Percentiles rank a stretch among this genome's conserved stretches.
These are phyloP conservation scores for Sympetrum striolatum DNA, from an alignment of 2,888 invertebrate genomes.

Conservation along the genomic window DNA sequence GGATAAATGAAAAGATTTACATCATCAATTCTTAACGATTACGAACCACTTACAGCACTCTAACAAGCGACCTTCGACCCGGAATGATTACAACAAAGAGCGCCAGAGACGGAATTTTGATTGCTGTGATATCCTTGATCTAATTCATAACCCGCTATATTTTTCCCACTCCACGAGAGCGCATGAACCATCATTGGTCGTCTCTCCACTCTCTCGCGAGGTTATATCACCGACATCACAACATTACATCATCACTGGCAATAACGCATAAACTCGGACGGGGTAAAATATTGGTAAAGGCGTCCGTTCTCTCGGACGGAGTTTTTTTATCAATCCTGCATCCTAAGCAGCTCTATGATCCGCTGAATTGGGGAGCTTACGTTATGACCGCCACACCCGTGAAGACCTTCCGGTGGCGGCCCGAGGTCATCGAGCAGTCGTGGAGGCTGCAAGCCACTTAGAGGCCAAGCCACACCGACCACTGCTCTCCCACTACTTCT, in stretches of 20 bases:
- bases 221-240: not conserved
- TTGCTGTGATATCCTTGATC: not conserved
- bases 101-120: not conserved
- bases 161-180: not conserved
- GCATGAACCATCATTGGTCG: not conserved
- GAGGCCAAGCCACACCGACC: not conserved
- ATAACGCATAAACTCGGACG: not conserved
- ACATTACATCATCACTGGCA: not conserved
- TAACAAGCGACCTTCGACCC: not conserved
- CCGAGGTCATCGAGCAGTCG: not conserved
- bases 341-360: not conserved
- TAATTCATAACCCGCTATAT: not conserved
- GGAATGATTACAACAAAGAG: too few species aligned
- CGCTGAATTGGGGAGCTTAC: not conserved
- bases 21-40: not conserved
- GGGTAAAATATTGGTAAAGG: not conserved
- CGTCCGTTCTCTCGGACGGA: not conserved
- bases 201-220: not conserved
- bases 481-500: not conserved
- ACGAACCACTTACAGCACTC: not conserved
- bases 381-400: not conserved
- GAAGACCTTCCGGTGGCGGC: not conserved
- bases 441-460: not conserved
- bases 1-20: not conserved
- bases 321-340: not conserved